Conservation (phyloP, 2,888 invertebrate species). For the Meloe dianella region DNA sequence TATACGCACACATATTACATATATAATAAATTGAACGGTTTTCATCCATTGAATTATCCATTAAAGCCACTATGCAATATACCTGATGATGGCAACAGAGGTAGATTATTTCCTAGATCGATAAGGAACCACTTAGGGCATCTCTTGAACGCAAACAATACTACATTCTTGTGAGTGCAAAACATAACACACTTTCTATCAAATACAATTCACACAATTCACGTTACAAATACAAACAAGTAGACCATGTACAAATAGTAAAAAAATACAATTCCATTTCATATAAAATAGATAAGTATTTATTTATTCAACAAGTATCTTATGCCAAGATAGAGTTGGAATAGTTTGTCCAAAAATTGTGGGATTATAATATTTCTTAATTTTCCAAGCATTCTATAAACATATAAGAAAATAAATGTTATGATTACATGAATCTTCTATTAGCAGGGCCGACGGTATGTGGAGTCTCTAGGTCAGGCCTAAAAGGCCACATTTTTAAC, state of each 20-base stretch:
- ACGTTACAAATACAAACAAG: background rate
- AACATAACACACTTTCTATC: slow-evolving; percentile 22
- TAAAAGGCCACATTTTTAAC: too few relatives aligned
- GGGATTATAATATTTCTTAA: slow-evolving; percentile 24
- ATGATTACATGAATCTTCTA: too few relatives aligned
- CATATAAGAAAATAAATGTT: too few relatives aligned
- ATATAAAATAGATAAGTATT: background rate
- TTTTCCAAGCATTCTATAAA: slow-evolving; percentile 15
- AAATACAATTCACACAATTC: background rate
- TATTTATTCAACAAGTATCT: background rate
- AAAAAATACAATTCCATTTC: background rate
- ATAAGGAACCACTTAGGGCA: slow-evolving; percentile 23
- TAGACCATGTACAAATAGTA: background rate
- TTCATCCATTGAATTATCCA: slow-evolving; percentile 31
- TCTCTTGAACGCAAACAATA: slow-evolving; percentile 26
- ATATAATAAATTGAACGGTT: slow-evolving; percentile 33
- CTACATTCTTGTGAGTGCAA: slow-evolving; percentile 12
- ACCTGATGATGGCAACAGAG: slow-evolving; percentile 29
- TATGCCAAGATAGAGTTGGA: slow-evolving; percentile 11
- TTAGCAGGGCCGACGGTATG: too few relatives aligned
- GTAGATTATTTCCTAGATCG: slow-evolving; percentile 25
- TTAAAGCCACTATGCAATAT: slow-evolving; percentile 29
- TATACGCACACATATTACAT: too few relatives aligned
- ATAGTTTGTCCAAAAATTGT: slow-evolving; percentile 23
- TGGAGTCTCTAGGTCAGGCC: too few relatives aligned